Conservation (phyloP, 2,113 vertebrate genomes). For the Glareola pratincola region DNA sequence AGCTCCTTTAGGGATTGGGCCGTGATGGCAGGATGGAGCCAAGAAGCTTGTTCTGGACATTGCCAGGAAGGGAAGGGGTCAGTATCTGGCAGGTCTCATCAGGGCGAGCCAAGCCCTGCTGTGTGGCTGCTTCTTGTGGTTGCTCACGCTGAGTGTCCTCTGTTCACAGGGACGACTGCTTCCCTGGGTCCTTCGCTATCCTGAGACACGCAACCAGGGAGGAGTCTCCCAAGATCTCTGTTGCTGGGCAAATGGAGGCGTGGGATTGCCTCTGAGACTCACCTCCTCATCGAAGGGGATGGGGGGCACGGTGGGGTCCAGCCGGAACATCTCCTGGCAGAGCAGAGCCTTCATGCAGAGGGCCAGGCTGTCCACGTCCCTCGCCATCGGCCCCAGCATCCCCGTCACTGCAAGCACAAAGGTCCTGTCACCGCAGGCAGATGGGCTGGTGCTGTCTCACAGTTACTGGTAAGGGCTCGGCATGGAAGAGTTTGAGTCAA, state of each 20-base stretch:
- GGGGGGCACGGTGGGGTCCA: constrained; percentile 85
- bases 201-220: not conserved
- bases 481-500: not conserved
- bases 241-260: not conserved
- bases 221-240: not conserved
- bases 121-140: not conserved
- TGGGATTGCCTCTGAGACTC: not conserved
- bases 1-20: not conserved
- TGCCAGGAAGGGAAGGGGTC: not conserved
- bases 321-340: constrained; percentile 82
- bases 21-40: not conserved
- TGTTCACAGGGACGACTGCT: not conserved
- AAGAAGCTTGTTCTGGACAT: not conserved
- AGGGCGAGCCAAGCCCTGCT: not conserved
- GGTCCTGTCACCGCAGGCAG: not conserved
- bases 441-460: not conserved
- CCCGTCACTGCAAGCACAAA: not conserved
- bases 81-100: not conserved
- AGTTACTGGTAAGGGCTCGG: not conserved
- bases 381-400: constrained; percentile 76
- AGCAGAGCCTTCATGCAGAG: constrained; percentile 85
- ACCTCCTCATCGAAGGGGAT: constrained; percentile 82
- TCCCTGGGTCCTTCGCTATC: not conserved
- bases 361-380: constrained; percentile 86
- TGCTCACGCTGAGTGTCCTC: not conserved